Evolutionary conservation across 2,888 invertebrate genomes (phyloP).

Genomic region (Netelia fuscicornis): DNA sequence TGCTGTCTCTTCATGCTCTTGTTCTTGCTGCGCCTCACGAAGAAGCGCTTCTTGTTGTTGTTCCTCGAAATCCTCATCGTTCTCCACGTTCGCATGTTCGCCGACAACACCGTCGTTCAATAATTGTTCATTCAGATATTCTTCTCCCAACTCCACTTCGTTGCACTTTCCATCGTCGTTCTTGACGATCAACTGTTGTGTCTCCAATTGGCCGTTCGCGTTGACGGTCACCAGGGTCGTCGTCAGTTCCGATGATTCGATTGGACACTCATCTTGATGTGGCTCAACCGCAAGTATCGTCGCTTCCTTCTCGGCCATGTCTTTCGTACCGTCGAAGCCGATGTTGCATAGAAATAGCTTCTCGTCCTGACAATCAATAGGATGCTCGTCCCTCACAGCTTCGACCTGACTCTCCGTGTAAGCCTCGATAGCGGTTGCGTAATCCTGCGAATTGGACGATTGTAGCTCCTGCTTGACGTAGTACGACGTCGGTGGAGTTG

Average conservation of each 20-base stretch:
- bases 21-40: constrained; percentile 27
- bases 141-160: constrained; percentile 61
- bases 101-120: constrained; percentile 59
- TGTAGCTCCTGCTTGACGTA: constrained; percentile 81
- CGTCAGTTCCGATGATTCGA: constrained; percentile 54
- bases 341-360: constrained; percentile 76
- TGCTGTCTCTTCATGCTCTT: constrained; percentile 31
- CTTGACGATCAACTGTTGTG: constrained; percentile 58
- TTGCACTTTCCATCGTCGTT: constrained; percentile 45
- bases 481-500: constrained; percentile 75
- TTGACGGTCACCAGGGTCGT: constrained; percentile 61
- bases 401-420: constrained; percentile 72
- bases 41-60: constrained; percentile 36
- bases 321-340: constrained; percentile 68
- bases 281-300: constrained; percentile 51
- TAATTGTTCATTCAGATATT: constrained; percentile 67
- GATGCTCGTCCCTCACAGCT: constrained; percentile 30
- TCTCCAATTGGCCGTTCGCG: constrained; percentile 67
- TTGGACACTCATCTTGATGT: constrained; percentile 51
- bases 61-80: constrained; percentile 40
- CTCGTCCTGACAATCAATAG: constrained; percentile 72
- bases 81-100: constrained; percentile 22
- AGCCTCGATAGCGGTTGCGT: constrained; percentile 73
- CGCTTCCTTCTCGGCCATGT: constrained; percentile 63
- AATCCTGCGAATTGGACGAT: constrained; percentile 69